Conservation (phyloP, 2,113 vertebrate genomes). For the Rallus limicola region DNA sequence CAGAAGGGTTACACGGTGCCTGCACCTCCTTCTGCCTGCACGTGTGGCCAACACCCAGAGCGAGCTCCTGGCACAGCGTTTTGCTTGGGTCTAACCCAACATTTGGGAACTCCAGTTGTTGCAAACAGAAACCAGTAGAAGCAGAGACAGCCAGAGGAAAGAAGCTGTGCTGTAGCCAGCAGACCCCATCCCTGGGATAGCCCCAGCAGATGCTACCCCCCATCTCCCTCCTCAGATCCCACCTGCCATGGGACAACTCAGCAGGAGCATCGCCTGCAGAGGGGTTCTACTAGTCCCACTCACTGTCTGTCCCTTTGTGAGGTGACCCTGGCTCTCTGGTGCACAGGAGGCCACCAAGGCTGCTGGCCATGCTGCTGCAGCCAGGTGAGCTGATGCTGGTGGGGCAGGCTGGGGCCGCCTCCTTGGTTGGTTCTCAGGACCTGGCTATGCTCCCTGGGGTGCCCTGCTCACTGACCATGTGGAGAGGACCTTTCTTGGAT, state of each 20-base stretch:
- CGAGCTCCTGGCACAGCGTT: fast-evolving
- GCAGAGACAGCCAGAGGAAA: fast-evolving
- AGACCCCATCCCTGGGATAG: background rate
- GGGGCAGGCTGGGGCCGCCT: background rate
- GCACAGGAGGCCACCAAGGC: background rate
- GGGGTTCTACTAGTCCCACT: background rate
- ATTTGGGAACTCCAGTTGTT: fast-evolving
- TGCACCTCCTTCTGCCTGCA: background rate
- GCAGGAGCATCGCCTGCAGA: background rate
- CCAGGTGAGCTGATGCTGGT: background rate
- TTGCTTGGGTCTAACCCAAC: background rate
- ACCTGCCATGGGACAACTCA: background rate
- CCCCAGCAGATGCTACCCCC: background rate
- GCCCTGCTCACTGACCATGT: fast-evolving
- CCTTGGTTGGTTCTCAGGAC: fast-evolving
- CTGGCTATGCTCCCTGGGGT: background rate
- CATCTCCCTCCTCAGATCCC: background rate
- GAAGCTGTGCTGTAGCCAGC: fast-evolving
- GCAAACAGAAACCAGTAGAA: background rate
- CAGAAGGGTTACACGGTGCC: background rate
- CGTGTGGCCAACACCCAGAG: fast-evolving
- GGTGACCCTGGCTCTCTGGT: background rate
- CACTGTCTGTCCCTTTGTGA: background rate
- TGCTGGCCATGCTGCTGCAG: background rate
- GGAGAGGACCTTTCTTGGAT: fast-evolving